These are phyloP conservation scores for Huso huso DNA, from an alignment of 2,797 vertebrate genomes.

Conservation along the genomic window DNA sequence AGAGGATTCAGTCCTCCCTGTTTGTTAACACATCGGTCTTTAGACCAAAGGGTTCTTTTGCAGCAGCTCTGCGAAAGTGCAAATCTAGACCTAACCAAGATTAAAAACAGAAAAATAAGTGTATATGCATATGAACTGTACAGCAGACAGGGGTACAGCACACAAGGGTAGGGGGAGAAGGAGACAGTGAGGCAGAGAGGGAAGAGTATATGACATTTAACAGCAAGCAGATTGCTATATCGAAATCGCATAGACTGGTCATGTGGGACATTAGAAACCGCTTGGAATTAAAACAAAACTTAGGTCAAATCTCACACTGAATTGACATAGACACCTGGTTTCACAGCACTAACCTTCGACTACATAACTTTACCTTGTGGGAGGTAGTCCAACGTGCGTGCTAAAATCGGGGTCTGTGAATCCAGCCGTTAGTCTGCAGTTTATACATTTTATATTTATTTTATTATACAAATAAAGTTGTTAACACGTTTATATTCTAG, in stretches of 20 bases:
- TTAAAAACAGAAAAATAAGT: slow-evolving; percentile 37
- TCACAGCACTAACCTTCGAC: too few species aligned
- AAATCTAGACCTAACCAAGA: slow-evolving; percentile 62
- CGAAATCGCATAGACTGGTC: slow-evolving; percentile 64
- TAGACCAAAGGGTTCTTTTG: slow-evolving; percentile 37
- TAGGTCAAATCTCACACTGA: slow-evolving; percentile 7
- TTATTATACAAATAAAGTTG: too few species aligned
- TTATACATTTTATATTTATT: too few species aligned
- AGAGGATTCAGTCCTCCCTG: slow-evolving; percentile 42
- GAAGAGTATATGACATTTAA: slow-evolving; percentile 10
- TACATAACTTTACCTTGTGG: too few species aligned
- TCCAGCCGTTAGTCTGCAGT: too few species aligned
- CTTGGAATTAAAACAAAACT: not conserved
- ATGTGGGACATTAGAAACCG: slow-evolving; percentile 49
- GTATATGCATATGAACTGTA: slow-evolving; percentile 56
- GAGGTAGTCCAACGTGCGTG: too few species aligned
- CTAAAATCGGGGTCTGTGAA: too few species aligned
- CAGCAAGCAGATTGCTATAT: slow-evolving; percentile 44
- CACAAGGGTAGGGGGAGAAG: slow-evolving; percentile 12
- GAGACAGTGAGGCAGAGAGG: slow-evolving; percentile 4
- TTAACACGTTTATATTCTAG: too few species aligned
- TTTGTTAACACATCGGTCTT: slow-evolving; percentile 33
- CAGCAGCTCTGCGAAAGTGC: slow-evolving; percentile 53
- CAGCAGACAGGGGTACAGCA: slow-evolving; percentile 48
- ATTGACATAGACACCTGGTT: not conserved